phyloP scores from a whole-genome alignment of 2,113 vertebrate species.

The Puma concolor region DNA sequence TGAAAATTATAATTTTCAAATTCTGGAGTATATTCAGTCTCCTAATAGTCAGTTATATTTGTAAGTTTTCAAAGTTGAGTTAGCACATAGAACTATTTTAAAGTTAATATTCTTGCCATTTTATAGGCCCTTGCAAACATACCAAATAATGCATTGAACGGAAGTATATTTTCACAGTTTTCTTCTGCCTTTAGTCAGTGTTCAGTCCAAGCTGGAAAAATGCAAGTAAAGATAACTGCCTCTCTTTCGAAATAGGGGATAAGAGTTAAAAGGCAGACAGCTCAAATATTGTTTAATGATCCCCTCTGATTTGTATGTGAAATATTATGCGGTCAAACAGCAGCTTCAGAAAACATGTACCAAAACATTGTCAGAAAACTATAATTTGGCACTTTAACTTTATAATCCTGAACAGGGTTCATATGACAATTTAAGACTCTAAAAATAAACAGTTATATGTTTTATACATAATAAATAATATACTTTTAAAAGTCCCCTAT shows the following conservation, averaged over 20 bases:
- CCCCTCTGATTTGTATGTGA: slow-evolving; percentile 43
- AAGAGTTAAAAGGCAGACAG: slow-evolving; percentile 38
- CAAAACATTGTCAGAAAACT: not conserved
- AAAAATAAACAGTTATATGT: not conserved
- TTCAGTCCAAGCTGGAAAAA: slow-evolving; percentile 7
- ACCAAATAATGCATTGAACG: not conserved
- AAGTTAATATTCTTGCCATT: not conserved
- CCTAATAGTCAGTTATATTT: not conserved
- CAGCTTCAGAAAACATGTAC: slow-evolving; percentile 27
- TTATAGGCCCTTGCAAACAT: not conserved
- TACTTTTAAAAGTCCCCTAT: not conserved
- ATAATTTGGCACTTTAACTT: slow-evolving; percentile 20
- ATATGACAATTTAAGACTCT: not conserved
- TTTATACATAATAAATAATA: not conserved
- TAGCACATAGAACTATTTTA: not conserved
- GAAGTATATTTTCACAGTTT: not conserved
- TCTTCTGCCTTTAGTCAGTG: not conserved
- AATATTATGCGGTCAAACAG: not conserved
- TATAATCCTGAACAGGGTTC: slow-evolving; percentile 46
- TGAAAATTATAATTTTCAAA: slow-evolving; percentile 44
- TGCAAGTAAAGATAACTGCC: not conserved
- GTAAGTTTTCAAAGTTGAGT: not conserved
- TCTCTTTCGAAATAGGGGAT: not conserved
- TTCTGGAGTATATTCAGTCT: slow-evolving; percentile 17
- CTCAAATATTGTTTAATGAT: slow-evolving; percentile 1